phyloP scores from a whole-genome alignment of 2,797 vertebrate species.

The Ctenopoma kingsleyae region DNA sequence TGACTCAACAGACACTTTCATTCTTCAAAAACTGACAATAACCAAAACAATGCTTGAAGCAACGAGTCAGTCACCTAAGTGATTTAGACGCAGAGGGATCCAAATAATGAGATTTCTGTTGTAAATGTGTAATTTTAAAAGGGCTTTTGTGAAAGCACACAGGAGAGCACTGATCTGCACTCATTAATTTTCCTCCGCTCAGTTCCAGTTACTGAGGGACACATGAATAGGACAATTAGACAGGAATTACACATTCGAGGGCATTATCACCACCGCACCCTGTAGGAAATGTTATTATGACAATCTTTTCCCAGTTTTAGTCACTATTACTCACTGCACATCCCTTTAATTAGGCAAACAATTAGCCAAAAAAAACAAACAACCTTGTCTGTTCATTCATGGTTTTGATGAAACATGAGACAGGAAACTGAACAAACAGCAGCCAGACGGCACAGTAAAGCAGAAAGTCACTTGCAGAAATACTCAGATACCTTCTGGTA shows the following conservation, averaged over 20 bases:
- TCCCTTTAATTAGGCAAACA: constrained; percentile 2
- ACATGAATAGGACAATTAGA: constrained; percentile 41
- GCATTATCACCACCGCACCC: constrained; percentile 17
- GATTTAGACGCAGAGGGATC: constrained; percentile 27
- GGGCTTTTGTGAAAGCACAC: constrained; percentile 35
- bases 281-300: constrained; percentile 21
- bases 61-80: constrained; percentile 29
- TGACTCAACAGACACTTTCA: background rate
- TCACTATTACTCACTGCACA: background rate
- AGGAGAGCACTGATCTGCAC: constrained; percentile 29
- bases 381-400: constrained; percentile 9
- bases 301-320: constrained; percentile 17
- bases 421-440: background rate
- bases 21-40: background rate
- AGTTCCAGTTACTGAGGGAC: constrained; percentile 29
- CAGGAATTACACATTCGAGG: constrained; percentile 29
- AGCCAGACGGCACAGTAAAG: background rate
- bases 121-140: constrained; percentile 28
- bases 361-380: constrained; percentile 1
- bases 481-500: constrained; percentile 44
- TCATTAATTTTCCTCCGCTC: constrained; percentile 44
- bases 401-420: constrained; percentile 4
- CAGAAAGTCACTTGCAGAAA: constrained; percentile 11
- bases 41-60: background rate
- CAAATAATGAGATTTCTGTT: constrained; percentile 32